Evolutionary conservation across 2,888 invertebrate genomes (phyloP).

Genomic region (Antitype chi): DNA sequence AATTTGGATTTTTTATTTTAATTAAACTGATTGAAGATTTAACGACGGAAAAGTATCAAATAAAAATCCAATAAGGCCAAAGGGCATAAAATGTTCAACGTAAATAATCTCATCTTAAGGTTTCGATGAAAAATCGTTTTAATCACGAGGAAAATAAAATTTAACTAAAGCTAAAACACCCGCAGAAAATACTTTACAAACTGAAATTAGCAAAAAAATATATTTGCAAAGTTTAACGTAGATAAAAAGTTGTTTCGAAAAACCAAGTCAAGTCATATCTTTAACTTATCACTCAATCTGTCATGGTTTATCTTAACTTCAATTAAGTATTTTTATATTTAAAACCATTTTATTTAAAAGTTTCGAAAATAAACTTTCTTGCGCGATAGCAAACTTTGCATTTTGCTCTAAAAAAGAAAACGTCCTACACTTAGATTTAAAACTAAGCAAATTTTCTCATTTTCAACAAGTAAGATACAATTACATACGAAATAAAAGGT

Average conservation of each 20-base stretch:
- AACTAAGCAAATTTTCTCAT: neutral
- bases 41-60: neutral
- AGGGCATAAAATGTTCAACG: neutral
- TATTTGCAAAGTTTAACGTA: slow-evolving; percentile 4
- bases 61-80: neutral
- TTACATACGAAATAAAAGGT: neutral
- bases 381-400: slow-evolving; percentile 25
- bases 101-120: neutral
- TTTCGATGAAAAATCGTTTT: neutral
- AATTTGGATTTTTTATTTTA: neutral
- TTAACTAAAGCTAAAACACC: neutral
- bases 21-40: neutral
- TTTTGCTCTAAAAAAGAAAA: slow-evolving; percentile 1
- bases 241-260: slow-evolving; percentile 39
- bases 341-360: neutral
- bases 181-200: neutral
- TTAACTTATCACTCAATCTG: slow-evolving; percentile 7
- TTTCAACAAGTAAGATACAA: neutral
- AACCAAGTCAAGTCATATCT: slow-evolving; percentile 4
- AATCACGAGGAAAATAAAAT: neutral
- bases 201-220: neutral
- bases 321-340: slow-evolving; percentile 3
- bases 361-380: neutral
- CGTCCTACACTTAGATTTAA: neutral
- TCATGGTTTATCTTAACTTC: neutral